Percentiles rank a stretch among this genome's conserved stretches.
These are phyloP conservation scores for Agelaius phoeniceus DNA, from an alignment of 2,113 vertebrate genomes.

Conservation along the genomic window DNA sequence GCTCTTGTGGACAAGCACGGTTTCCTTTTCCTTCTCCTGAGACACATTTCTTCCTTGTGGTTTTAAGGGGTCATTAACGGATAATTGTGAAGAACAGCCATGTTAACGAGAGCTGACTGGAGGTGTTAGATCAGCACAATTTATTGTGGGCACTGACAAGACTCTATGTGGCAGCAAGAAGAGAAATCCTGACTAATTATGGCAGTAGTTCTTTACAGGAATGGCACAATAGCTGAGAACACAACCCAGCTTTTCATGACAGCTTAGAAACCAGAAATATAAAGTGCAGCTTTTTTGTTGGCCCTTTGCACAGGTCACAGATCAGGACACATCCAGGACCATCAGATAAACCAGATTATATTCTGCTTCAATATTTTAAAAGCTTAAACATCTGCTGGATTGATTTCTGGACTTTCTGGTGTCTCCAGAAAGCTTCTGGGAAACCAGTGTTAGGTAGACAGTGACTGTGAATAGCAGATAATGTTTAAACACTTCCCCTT, in stretches of 20 bases:
- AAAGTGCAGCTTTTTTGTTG: not conserved
- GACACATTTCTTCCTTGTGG: not conserved
- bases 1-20: not conserved
- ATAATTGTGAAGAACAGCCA: not conserved
- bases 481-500: not conserved
- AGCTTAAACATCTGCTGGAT: not conserved
- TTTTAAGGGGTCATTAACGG: not conserved
- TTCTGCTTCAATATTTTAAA: not conserved
- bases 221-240: not conserved
- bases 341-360: not conserved
- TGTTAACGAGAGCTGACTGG: not conserved
- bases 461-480: not conserved
- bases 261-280: not conserved
- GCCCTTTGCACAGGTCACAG: not conserved
- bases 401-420: not conserved
- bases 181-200: not conserved
- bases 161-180: not conserved
- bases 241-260: not conserved
- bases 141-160: not conserved
- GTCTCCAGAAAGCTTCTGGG: not conserved
- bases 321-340: not conserved
- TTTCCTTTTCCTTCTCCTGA: not conserved
- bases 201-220: not conserved
- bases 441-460: not conserved
- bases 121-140: not conserved